Conservation (phyloP, 2,113 vertebrate species). For the Dasypus novemcinctus region DNA sequence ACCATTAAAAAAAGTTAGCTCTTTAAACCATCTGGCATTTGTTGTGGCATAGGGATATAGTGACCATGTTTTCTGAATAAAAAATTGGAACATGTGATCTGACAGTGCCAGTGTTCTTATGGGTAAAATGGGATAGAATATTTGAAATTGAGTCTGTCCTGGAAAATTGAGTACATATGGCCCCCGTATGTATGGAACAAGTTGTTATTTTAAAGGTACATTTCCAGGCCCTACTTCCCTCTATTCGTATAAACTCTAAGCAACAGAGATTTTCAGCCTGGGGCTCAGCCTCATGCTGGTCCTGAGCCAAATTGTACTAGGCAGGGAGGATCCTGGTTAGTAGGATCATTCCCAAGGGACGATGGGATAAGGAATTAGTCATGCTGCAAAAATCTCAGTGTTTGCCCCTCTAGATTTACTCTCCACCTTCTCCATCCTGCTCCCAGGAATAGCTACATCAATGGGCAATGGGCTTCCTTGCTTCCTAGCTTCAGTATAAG, state of each 20-base stretch:
- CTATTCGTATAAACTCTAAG: conserved; percentile 24
- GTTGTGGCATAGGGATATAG: conserved; percentile 71
- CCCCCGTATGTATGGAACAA: conserved; percentile 58
- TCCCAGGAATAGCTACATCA: background rate
- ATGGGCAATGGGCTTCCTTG: background rate
- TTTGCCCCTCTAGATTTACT: background rate
- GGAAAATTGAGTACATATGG: conserved; percentile 76
- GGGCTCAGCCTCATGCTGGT: background rate
- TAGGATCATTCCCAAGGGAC: background rate
- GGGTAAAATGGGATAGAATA: conserved; percentile 74
- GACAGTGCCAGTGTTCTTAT: conserved; percentile 72
- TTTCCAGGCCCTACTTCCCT: background rate
- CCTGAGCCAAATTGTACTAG: background rate
- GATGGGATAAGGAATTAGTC: background rate
- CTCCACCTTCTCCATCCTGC: background rate
- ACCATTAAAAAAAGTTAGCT: conserved; percentile 73
- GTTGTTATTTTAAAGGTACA: conserved; percentile 71
- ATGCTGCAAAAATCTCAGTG: background rate
- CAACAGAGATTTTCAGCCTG: background rate
- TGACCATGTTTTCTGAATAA: conserved; percentile 79
- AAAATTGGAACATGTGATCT: conserved; percentile 73
- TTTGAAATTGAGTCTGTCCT: conserved; percentile 72
- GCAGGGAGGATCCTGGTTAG: background rate
- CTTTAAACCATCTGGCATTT: conserved; percentile 77
- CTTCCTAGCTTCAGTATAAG: background rate